Evolutionary conservation across 2,113 vertebrate genomes (phyloP).

Genomic region (Mustelus asterias): DNA sequence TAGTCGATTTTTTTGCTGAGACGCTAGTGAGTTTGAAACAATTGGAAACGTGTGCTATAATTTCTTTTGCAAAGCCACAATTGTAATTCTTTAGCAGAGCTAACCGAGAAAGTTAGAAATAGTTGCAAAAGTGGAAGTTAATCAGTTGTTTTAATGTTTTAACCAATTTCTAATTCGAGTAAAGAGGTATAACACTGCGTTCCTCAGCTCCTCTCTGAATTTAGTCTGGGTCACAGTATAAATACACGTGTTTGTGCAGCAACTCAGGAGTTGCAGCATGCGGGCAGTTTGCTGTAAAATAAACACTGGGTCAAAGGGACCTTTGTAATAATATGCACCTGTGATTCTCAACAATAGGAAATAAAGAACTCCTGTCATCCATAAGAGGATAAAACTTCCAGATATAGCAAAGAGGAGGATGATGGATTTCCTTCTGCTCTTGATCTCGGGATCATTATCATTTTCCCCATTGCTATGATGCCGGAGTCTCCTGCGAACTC

Average conservation of each 20-base stretch:
- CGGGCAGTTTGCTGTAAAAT: constrained; percentile 38
- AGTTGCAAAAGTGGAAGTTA: neutral
- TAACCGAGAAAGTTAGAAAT: neutral
- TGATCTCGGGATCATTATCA: constrained; percentile 39
- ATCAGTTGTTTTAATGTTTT: neutral
- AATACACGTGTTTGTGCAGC: constrained; percentile 42
- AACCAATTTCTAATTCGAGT: neutral
- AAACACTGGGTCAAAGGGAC: constrained; percentile 39
- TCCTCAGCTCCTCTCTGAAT: constrained; percentile 40
- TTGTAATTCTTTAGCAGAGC: neutral
- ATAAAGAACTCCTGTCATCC: constrained; percentile 39
- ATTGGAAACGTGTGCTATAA: neutral
- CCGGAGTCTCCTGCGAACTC: constrained; percentile 32
- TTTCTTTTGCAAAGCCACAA: neutral
- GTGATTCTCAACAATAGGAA: constrained; percentile 40
- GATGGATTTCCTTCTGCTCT: constrained; percentile 40
- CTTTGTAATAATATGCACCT: constrained; percentile 38
- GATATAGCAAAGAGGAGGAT: constrained; percentile 41
- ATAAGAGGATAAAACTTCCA: constrained; percentile 39
- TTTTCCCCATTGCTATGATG: neutral
- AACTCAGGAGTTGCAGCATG: constrained; percentile 41
- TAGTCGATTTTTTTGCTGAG: neutral
- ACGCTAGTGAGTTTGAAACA: neutral
- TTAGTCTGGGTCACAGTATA: constrained; percentile 40
- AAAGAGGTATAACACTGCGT: neutral